Base-by-base conservation (phyloP, 1,140 invertebrate species). In the Lepidostoma basale region DNA sequence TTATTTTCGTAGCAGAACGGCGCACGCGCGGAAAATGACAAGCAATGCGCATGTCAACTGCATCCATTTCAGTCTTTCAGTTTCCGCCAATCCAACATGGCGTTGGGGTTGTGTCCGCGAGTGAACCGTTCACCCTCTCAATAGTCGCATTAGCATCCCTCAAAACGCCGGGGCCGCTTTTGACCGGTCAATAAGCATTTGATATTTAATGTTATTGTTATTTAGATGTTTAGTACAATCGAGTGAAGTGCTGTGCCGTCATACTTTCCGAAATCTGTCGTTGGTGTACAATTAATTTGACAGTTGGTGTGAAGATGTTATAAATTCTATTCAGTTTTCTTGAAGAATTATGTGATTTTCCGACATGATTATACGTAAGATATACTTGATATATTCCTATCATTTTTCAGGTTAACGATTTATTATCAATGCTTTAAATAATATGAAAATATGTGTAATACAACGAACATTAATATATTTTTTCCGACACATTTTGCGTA, bases 51-150 rank as follows among this genome's bases (percentile, higher is more conserved):
- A 42, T 26, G 58, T n/a, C 39, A 23, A n/a, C 23, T 22, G 23
- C 40, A 39, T 16, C 58, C 36, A 54, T 54, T 54, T 54, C 25
- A 54, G 25, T 54, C 54, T 44, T 20, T 30, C 60, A 47, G 60
- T 63, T 63, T 44, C 60, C 60, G 18, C 60, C 60, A 33, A 36
- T 30, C 14, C 44, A 49, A 63, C 60, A 63, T 63, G 60, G 60
- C 60, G 25, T 42, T 4, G 39, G 59, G 60, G 60, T 63, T 47
- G 60, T 28, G 25, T 28, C 44, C 5, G 60, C 30, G 14, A 23
- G 20, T 63, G 18, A 30, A 8, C 10, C 14, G 22, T 49, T 63
- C 60, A 45, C 60, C 60, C 60, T 47, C 49, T 26, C 33, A 26
- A 18, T 28, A 62, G 28, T 62, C 28, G 22, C 59, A 59, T 47